Evolutionary conservation across 2,888 invertebrate genomes (phyloP).

Genomic region (Horisme vitalbata): DNA sequence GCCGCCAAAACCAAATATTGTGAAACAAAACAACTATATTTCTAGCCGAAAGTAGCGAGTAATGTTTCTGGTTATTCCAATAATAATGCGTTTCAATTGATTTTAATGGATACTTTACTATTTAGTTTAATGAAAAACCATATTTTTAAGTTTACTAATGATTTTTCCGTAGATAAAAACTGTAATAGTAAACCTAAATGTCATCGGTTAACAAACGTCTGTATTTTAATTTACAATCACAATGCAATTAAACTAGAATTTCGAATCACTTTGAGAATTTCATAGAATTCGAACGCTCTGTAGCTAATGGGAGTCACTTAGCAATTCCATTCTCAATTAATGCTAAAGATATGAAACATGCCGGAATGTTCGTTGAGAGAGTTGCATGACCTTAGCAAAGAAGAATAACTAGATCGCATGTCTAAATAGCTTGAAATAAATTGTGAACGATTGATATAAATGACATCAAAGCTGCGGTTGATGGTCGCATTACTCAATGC

Average conservation of each 20-base stretch:
- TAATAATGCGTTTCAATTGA: too few species aligned
- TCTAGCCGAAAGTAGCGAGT: too few species aligned
- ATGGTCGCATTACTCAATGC: slow-evolving; percentile 8
- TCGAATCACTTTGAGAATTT: slow-evolving; percentile 1
- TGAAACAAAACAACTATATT: too few species aligned
- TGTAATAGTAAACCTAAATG: too few species aligned
- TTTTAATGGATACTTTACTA: too few species aligned
- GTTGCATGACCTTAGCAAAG: slow-evolving; percentile 12
- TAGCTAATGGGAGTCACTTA: slow-evolving; percentile 1
- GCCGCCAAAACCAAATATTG: too few species aligned
- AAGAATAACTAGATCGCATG: slow-evolving; percentile 9
- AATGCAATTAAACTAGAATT: neutral
- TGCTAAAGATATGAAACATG: slow-evolving; percentile 15
- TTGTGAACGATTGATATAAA: slow-evolving; percentile 14
- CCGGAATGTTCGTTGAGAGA: slow-evolving; percentile 20
- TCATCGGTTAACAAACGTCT: too few species aligned
- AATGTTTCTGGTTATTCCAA: too few species aligned
- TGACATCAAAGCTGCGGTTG: neutral
- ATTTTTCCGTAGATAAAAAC: too few species aligned
- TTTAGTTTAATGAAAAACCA: too few species aligned
- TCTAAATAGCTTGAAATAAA: slow-evolving; percentile 1
- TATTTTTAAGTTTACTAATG: too few species aligned
- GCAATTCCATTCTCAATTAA: slow-evolving; percentile 11
- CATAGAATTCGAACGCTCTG: neutral
- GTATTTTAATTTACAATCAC: too few species aligned